Evolutionary conservation across 2,113 vertebrate genomes (phyloP).

Genomic region (Urocynchramus pylzowi): DNA sequence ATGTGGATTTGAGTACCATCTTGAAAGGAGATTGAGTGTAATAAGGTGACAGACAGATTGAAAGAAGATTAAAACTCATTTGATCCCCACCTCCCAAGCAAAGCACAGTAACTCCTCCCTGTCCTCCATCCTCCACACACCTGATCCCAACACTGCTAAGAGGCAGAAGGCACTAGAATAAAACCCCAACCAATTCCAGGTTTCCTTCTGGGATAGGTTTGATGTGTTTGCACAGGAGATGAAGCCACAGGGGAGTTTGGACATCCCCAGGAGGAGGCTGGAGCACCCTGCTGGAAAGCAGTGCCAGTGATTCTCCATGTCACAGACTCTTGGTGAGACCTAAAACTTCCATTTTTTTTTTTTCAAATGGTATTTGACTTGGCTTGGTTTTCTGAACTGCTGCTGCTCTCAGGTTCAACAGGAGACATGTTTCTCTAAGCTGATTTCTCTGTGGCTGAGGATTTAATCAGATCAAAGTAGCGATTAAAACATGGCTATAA

Average conservation of each 20-base stretch:
- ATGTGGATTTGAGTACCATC: background rate
- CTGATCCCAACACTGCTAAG: background rate
- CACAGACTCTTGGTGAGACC: background rate
- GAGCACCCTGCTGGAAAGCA: background rate
- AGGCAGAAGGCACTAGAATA: background rate
- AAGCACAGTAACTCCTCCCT: background rate
- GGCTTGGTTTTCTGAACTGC: conserved; percentile 28
- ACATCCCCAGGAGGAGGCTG: background rate
- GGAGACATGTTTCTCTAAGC: conserved; percentile 59
- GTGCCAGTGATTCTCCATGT: background rate
- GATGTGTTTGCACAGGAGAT: background rate
- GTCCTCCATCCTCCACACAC: background rate
- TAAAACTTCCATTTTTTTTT: background rate
- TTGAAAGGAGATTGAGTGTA: background rate
- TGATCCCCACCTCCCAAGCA: background rate
- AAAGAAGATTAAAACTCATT: conserved; percentile 19
- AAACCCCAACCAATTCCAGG: background rate
- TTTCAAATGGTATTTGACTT: conserved; percentile 15
- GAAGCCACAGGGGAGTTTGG: background rate
- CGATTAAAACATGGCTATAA: conserved; percentile 44
- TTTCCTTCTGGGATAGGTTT: background rate
- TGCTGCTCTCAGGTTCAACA: conserved; percentile 60
- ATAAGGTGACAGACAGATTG: background rate
- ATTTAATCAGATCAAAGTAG: conserved; percentile 64
- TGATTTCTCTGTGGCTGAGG: conserved; percentile 63